Conservation (phyloP, 2,888 invertebrate species). For the Belgica antarctica region DNA sequence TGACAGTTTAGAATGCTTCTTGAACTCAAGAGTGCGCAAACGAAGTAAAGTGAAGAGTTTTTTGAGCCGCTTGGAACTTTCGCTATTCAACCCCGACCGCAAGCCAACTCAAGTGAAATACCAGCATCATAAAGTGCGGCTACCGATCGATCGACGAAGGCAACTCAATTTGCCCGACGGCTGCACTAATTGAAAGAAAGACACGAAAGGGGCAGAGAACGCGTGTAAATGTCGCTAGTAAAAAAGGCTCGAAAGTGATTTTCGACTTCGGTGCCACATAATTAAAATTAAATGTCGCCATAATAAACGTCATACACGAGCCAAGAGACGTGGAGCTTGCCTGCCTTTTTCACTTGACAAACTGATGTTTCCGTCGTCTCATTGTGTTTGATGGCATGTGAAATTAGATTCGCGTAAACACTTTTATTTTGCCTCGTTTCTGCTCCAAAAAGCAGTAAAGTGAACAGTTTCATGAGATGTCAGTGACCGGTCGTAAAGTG, state of each 20-base stretch:
- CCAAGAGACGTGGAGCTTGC: neutral
- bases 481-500: constrained; percentile 30
- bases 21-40: neutral
- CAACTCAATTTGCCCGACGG: neutral
- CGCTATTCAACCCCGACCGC: too few species aligned
- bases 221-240: constrained; percentile 7
- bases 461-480: neutral
- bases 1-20: neutral
- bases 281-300: neutral
- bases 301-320: constrained; percentile 21
- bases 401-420: constrained; percentile 3
- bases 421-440: too few species aligned
- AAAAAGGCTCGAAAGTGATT: neutral
- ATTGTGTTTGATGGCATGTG: constrained; percentile 14
- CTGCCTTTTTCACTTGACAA: neutral
- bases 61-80: neutral
- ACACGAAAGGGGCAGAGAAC: neutral
- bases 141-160: constrained; percentile 8
- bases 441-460: neutral
- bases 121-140: neutral
- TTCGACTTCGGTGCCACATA: constrained; percentile 14
- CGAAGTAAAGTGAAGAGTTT: neutral
- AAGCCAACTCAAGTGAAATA: neutral
- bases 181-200: constrained; percentile 1
- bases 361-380: constrained; percentile 6